A percentile compares a stretch with the other conserved stretches of the same genome.
phyloP scores from a whole-genome alignment of 2,113 vertebrate genomes.

The Phodopus roborovskii region DNA sequence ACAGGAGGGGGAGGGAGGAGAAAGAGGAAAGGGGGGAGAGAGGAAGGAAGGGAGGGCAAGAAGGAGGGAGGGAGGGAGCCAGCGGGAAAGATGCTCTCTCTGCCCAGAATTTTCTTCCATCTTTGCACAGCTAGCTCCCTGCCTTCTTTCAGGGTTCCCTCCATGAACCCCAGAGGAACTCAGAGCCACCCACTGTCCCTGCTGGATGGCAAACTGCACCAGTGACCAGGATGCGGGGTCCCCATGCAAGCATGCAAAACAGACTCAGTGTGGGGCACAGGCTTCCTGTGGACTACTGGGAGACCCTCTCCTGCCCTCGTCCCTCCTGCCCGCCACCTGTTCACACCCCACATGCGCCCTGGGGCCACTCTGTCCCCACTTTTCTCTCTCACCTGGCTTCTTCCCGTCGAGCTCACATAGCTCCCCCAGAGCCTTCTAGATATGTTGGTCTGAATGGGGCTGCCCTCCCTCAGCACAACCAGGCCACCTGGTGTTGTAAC shows the following conservation, averaged over 20 bases:
- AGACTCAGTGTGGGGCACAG: accelerated
- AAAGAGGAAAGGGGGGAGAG: too few relatives aligned
- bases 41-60: background rate
- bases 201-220: accelerated
- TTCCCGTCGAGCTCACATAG: background rate
- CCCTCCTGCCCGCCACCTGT: background rate
- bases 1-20: background rate
- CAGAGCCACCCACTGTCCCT: background rate
- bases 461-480: background rate
- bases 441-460: background rate
- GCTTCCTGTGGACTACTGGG: background rate
- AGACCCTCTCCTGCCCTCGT: background rate
- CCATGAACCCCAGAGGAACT: background rate
- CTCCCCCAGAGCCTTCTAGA: background rate
- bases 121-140: accelerated
- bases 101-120: too few relatives aligned
- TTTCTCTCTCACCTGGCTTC: background rate
- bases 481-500: accelerated
- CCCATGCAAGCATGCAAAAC: background rate
- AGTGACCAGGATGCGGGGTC: background rate
- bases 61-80: accelerated
- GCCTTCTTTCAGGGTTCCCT: background rate
- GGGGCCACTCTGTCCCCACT: background rate
- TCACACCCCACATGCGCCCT: accelerated
- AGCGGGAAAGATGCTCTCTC: background rate